Conservation (phyloP, 2,797 vertebrate species). For the Anas acuta region DNA sequence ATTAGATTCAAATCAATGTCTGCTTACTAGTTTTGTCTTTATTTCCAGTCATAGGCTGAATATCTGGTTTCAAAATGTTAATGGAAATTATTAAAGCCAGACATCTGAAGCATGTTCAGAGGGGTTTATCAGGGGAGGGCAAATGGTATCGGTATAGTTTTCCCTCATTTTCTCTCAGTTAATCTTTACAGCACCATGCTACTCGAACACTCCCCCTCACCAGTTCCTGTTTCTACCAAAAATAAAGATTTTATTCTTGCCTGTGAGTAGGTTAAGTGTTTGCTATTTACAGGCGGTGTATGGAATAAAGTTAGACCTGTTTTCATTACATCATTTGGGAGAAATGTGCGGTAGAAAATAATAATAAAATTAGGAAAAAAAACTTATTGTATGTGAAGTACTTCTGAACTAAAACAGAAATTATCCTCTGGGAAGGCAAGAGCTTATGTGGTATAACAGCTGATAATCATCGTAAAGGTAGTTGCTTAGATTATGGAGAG, state of each 20-base stretch:
- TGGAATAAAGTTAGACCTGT: not conserved
- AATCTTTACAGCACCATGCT: not conserved
- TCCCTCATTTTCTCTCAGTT: not conserved
- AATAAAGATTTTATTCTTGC: not conserved
- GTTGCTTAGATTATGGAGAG: not conserved
- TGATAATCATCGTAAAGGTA: not conserved
- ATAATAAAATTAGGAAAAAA: not conserved
- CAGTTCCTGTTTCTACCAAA: not conserved
- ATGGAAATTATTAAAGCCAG: not conserved
- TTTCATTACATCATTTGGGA: not conserved
- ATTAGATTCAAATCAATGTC: not conserved
- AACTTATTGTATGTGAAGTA: not conserved
- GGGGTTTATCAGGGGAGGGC: not conserved
- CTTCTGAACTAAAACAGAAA: conserved; percentile 5
- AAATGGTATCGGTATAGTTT: not conserved
- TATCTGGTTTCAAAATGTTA: not conserved
- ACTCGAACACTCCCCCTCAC: not conserved
- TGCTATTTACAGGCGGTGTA: not conserved
- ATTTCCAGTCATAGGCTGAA: not conserved
- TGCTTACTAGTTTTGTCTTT: not conserved
- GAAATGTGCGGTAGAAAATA: not conserved
- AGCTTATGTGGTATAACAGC: not conserved
- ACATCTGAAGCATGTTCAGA: not conserved
- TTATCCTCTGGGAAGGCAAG: not conserved
- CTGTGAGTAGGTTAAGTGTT: not conserved